Percentiles rank a stretch among this genome's conserved stretches.
phyloP scores from a whole-genome alignment of 2,797 vertebrate genomes.

The Cyclopterus lumpus region DNA sequence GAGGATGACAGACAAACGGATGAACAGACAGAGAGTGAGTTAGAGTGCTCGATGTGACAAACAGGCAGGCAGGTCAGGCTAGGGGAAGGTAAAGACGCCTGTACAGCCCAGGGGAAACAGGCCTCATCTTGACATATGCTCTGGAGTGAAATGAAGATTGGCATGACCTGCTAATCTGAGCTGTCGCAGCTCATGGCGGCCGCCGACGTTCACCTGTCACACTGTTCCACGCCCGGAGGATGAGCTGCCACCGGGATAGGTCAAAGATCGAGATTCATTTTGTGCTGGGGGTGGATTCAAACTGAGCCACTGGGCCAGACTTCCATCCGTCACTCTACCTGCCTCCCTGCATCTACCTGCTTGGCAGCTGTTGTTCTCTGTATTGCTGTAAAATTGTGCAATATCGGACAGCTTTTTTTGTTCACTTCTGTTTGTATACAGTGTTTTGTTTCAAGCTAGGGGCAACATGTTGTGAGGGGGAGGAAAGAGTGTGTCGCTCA shows the following conservation, averaged over 20 bases:
- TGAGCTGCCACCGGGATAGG: slow-evolving; percentile 72
- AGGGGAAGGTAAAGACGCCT: slow-evolving; percentile 59
- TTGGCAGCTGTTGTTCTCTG: slow-evolving; percentile 23
- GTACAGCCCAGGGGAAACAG: slow-evolving; percentile 70
- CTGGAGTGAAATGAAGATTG: slow-evolving; percentile 81
- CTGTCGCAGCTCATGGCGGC: slow-evolving; percentile 76
- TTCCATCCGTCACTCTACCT: slow-evolving; percentile 37
- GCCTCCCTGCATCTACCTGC: slow-evolving; percentile 23
- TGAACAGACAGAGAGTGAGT: slow-evolving; percentile 70
- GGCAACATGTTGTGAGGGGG: slow-evolving; percentile 64
- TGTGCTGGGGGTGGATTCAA: slow-evolving; percentile 54
- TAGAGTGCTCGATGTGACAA: slow-evolving; percentile 73
- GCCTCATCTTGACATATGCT: slow-evolving; percentile 81
- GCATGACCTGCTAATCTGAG: slow-evolving; percentile 81
- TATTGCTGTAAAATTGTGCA: slow-evolving; percentile 18
- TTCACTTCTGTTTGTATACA: slow-evolving; percentile 17
- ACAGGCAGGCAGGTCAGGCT: slow-evolving; percentile 66
- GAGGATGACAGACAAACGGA: slow-evolving; percentile 73
- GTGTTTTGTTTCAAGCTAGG: slow-evolving; percentile 32
- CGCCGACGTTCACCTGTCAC: slow-evolving; percentile 75
- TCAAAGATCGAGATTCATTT: slow-evolving; percentile 72
- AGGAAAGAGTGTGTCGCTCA: slow-evolving; percentile 40
- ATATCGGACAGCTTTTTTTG: slow-evolving; percentile 1
- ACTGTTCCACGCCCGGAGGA: slow-evolving; percentile 58
- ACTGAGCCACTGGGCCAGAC: slow-evolving; percentile 34